These are phyloP conservation scores for Meiosimyza platycephala DNA, from an alignment of 2,888 invertebrate species.

Conservation along the genomic window DNA sequence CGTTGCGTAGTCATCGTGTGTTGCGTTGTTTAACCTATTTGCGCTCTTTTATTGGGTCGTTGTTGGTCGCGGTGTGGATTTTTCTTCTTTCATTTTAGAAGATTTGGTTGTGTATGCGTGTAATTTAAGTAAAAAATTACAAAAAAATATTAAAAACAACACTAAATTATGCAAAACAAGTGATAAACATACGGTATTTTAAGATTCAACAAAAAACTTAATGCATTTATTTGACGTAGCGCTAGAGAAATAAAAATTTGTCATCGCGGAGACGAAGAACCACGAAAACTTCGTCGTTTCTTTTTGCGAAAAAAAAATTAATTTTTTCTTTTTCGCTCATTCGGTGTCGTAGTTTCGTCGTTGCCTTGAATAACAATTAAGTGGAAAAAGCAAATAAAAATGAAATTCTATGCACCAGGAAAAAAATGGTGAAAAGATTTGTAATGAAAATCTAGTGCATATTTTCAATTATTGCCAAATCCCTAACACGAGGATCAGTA, in stretches of 20 bases:
- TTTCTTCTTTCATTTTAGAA: neutral
- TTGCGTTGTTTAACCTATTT: neutral
- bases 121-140: conserved; percentile 18
- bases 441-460: too few relatives aligned
- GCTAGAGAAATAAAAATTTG: conserved; percentile 31
- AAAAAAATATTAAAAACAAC: conserved; percentile 21
- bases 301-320: conserved; percentile 15
- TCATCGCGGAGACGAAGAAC: conserved; percentile 18
- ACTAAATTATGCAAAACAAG: too few relatives aligned
- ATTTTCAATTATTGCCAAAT: conserved; percentile 40
- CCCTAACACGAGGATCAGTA: conserved; percentile 62
- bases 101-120: conserved; percentile 9
- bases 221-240: too few relatives aligned
- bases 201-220: too few relatives aligned
- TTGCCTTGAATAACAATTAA: conserved; percentile 32
- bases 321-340: neutral
- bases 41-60: neutral
- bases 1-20: conserved; percentile 40
- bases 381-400: conserved; percentile 17
- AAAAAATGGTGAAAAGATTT: too few relatives aligned
- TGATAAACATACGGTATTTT: too few relatives aligned
- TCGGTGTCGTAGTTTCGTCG: neutral
- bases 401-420: neutral
- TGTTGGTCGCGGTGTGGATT: conserved; percentile 14
- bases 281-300: conserved; percentile 19